Evolutionary conservation across 2,113 vertebrate species (phyloP).

Genomic region (Taurulus bubalis): DNA sequence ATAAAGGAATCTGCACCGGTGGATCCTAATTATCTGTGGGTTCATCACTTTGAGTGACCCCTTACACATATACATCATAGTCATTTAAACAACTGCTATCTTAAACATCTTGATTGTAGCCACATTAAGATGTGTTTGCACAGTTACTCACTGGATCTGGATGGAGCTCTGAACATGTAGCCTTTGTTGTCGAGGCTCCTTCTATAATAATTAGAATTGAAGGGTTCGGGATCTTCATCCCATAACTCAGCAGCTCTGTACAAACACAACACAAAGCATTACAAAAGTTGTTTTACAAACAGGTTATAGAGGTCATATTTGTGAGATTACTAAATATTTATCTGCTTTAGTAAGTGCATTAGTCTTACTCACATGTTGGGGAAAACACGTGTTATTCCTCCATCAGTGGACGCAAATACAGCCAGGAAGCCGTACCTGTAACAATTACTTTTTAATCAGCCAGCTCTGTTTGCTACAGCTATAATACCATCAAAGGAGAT

Average conservation of each 20-base stretch:
- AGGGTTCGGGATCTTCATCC: conserved; percentile 95
- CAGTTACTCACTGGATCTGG: conserved; percentile 85
- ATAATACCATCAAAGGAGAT: neutral
- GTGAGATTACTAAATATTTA: neutral
- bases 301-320: neutral
- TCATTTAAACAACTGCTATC: neutral
- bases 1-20: neutral
- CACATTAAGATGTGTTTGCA: neutral
- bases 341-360: neutral
- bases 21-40: neutral
- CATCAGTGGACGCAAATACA: conserved; percentile 95
- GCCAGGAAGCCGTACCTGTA: conserved; percentile 96
- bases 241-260: conserved; percentile 93
- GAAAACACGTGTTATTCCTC: conserved; percentile 95
- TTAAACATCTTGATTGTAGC: neutral
- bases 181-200: conserved; percentile 96
- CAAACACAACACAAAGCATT: conserved; percentile 26
- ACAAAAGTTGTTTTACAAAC: neutral
- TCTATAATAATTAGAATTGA: conserved; percentile 95
- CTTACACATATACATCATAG: neutral
- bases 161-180: conserved; percentile 93
- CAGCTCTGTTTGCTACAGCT: neutral
- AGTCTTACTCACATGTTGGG: conserved; percentile 91
- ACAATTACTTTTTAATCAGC: conserved; percentile 10
- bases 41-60: neutral